Evolutionary conservation across 2,113 vertebrate genomes (phyloP), one percentile per base, ranked within the genome.

Genomic region (Dendrocopos noguchii): DNA sequence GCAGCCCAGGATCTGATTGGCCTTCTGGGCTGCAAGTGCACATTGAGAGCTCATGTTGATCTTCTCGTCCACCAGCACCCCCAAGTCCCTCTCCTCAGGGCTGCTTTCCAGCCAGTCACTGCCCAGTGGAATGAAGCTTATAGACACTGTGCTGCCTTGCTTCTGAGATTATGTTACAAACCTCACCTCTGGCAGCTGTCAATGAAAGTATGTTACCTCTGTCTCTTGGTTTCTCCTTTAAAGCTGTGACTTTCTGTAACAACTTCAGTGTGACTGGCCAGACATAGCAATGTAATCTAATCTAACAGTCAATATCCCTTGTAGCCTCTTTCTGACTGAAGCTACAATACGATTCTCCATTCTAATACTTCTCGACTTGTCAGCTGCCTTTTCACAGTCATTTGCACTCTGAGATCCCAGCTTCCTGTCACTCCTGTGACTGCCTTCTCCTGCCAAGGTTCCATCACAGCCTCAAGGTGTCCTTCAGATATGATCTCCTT

Each of bases 371-470:
- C 80, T 19, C 44, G 53, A 60, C 65, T 68, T 25, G 52, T 66
- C 63, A 79, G 78, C 65, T 65, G 71, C 89, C 21, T 25, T 75
- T 61, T 14, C 68, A 44, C 39, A 81, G 70, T 34, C 73, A 33
- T 63, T 21, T 1, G 0, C 10, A 5, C 59, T 81, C 71, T 34
- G 44, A 28, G 66, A 78, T 81, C 31, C 36, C 1, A 0, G 53
- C 44, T 60, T 44, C n/a, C 71, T 42, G 12, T 16, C 17, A 55
- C 44, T 88, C 61, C 57, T 8, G 12, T 33, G 57, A 56, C 80
- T 90, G 70, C 16, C 33, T 74, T 36, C 56, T 81, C 73, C 65
- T 68, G 91, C 86, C 95, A 95, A 73, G 60, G 64, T 74, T 72
- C 64, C 1, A 0, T 56, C 90, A 20, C 50, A 3, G 6, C 79